phyloP scores from a whole-genome alignment of 2,797 vertebrate genomes.

The Falco berigora region DNA sequence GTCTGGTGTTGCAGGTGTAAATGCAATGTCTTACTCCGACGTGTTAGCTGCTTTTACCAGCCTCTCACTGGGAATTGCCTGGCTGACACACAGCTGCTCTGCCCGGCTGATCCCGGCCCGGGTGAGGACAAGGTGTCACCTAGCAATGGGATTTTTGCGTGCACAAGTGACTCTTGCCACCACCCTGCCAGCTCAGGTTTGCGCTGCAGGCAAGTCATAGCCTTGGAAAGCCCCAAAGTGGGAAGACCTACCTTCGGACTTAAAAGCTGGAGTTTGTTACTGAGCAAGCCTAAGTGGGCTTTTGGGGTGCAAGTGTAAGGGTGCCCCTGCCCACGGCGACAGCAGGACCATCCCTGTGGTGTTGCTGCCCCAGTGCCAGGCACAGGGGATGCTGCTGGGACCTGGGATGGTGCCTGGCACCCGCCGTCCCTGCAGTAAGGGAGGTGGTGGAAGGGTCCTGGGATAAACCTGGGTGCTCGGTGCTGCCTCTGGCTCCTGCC shows the following conservation, averaged over 20 bases:
- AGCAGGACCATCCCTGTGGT: neutral
- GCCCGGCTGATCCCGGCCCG: fast-evolving
- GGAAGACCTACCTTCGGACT: neutral
- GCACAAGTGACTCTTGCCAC: neutral
- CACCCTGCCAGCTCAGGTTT: neutral
- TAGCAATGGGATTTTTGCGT: fast-evolving
- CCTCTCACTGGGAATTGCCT: neutral
- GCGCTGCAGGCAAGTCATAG: fast-evolving
- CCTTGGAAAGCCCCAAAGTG: neutral
- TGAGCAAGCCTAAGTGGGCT: too few species aligned
- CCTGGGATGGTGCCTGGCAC: neutral
- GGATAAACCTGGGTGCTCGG: neutral
- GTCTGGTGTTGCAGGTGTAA: neutral
- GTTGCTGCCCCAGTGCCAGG: neutral
- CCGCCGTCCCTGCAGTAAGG: fast-evolving
- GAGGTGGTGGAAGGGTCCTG: neutral
- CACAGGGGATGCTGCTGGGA: neutral
- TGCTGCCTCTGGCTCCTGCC: neutral
- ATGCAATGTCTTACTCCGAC: neutral
- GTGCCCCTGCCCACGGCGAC: neutral
- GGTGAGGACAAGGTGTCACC: neutral
- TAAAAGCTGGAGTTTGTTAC: fast-evolving
- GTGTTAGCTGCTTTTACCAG: neutral
- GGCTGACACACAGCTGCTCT: fast-evolving
- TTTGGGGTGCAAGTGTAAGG: fast-evolving